These are phyloP conservation scores for Pipistrellus nathusii DNA, from an alignment of 2,797 vertebrate species.

Conservation along the genomic window DNA sequence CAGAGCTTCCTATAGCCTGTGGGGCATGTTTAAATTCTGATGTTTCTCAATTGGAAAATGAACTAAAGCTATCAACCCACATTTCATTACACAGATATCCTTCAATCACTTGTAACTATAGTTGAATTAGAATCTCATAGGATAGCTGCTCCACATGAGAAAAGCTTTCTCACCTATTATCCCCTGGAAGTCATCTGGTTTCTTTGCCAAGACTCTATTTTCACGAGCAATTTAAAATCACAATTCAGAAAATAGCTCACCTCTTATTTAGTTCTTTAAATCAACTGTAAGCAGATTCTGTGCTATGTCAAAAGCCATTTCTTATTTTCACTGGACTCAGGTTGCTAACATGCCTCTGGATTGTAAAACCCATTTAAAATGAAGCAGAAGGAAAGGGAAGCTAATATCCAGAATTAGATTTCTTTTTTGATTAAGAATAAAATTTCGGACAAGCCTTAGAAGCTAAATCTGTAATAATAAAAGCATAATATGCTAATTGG, in stretches of 20 bases:
- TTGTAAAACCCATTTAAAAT: constrained; percentile 23
- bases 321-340: constrained; percentile 38
- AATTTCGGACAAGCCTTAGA: constrained; percentile 21
- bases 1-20: neutral
- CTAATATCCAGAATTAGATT: neutral
- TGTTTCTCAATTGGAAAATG: constrained; percentile 39
- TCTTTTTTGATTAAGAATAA: constrained; percentile 50
- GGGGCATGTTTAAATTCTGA: constrained; percentile 26
- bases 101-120: neutral
- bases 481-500: too few relatives aligned
- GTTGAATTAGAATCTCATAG: constrained; percentile 35
- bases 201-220: neutral
- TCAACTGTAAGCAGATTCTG: constrained; percentile 23
- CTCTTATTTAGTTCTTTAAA: constrained; percentile 58
- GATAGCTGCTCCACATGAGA: neutral
- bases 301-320: constrained; percentile 20
- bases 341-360: neutral
- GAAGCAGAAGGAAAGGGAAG: neutral
- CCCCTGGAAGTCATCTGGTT: neutral
- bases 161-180: neutral
- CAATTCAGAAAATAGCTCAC: constrained; percentile 55
- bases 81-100: neutral
- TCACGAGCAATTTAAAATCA: constrained; percentile 63
- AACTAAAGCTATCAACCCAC: constrained; percentile 15
- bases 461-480: constrained; percentile 5